phyloP scores from a whole-genome alignment of 2,797 vertebrate species.

The Phoxinus dragarum region DNA sequence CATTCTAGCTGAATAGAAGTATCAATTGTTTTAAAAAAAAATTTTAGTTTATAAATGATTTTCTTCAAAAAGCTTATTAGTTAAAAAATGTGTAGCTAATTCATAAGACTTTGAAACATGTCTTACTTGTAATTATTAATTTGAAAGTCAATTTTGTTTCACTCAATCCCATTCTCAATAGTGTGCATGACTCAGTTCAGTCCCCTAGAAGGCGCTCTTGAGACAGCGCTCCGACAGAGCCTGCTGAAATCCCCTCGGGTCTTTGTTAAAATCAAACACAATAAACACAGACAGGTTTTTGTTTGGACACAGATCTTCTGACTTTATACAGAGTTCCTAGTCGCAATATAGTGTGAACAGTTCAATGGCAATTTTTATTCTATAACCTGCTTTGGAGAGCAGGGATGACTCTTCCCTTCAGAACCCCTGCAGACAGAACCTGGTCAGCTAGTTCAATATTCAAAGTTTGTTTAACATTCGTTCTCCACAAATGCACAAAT shows the following conservation, averaged over 20 bases:
- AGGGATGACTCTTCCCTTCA: neutral
- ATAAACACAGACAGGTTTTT: conserved; percentile 45
- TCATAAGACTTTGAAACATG: neutral
- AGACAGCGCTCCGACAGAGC: conserved; percentile 12
- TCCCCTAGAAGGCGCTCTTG: conserved; percentile 50
- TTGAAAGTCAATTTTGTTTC: neutral
- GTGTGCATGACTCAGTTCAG: neutral
- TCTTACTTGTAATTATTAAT: neutral
- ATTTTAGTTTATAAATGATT: neutral
- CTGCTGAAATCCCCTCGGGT: conserved; percentile 40
- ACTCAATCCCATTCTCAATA: neutral
- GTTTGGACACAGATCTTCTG: conserved; percentile 45
- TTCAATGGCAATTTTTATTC: conserved; percentile 24
- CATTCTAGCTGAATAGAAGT: neutral
- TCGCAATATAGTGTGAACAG: conserved; percentile 9
- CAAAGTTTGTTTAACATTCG: conserved; percentile 33
- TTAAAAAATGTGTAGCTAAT: neutral
- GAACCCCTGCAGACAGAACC: neutral
- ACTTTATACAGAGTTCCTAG: conserved; percentile 8
- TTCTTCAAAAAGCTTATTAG: neutral
- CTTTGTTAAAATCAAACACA: conserved; percentile 61
- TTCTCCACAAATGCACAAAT: conserved; percentile 4
- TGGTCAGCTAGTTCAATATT: conserved; percentile 23
- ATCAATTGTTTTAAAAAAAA: too few relatives aligned
- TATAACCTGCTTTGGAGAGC: neutral